These are phyloP conservation scores for Conomelus anceps DNA, from an alignment of 2,888 invertebrate species.

Conservation along the genomic window DNA sequence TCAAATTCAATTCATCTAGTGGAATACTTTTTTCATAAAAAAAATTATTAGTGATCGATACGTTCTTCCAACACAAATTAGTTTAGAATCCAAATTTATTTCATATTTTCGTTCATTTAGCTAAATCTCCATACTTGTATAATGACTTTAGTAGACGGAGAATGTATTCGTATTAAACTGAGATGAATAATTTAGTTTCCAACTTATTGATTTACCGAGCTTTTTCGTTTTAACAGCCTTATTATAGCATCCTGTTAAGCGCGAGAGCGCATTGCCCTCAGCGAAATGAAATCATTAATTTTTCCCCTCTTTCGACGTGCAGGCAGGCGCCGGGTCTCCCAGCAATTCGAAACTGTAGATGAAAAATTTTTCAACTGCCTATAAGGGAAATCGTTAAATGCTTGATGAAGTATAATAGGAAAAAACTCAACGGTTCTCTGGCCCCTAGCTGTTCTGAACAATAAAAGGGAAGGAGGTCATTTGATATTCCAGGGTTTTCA, in stretches of 20 bases:
- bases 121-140: no score
- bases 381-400: not conserved
- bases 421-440: conserved; percentile 22
- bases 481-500: conserved; percentile 10
- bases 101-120: no score
- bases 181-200: not conserved
- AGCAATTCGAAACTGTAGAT: not conserved
- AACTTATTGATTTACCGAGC: not conserved
- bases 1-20: no score
- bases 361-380: not conserved
- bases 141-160: not conserved
- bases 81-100: no score
- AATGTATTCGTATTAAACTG: not conserved
- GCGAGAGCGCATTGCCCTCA: not conserved
- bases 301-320: not conserved
- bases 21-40: no score
- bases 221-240: not conserved
- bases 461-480: conserved; percentile 25
- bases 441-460: conserved; percentile 10
- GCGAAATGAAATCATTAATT: not conserved
- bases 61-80: no score
- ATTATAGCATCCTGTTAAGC: not conserved
- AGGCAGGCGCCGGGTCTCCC: not conserved
- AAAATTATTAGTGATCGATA: no score
- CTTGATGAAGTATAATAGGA: conserved; percentile 5